A percentile compares a stretch with the other conserved stretches of the same genome.
Evolutionary conservation across 2,888 invertebrate species (phyloP).

Genomic region (Actias luna): DNA sequence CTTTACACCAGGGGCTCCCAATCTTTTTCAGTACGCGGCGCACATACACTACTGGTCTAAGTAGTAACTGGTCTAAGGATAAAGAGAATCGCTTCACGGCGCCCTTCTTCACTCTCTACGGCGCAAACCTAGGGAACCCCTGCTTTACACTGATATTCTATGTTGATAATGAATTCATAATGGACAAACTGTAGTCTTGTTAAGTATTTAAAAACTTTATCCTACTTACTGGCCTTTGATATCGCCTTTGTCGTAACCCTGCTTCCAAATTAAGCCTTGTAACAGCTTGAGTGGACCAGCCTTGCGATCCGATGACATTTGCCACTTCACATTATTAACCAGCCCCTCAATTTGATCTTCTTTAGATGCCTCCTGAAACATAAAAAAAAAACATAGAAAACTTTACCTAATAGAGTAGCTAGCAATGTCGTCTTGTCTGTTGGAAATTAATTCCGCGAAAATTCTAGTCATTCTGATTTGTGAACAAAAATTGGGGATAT

Average conservation of each 20-base stretch:
- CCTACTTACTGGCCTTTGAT: conserved; percentile 94
- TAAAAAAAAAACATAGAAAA: background rate
- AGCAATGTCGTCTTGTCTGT: no score
- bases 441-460: no score
- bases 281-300: conserved; percentile 90
- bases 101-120: no score
- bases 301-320: conserved; percentile 91
- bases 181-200: background rate
- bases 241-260: conserved; percentile 89
- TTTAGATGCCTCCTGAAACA: conserved; percentile 68
- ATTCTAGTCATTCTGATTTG: no score
- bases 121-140: background rate
- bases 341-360: conserved; percentile 83
- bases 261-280: conserved; percentile 95
- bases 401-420: no score
- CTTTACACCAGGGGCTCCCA: no score
- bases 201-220: background rate
- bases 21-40: no score
- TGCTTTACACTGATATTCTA: background rate
- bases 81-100: background rate
- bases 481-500: no score
- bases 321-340: conserved; percentile 87
- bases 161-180: background rate
- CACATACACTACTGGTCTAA: no score
- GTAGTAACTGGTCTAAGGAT: no score